Conservation (phyloP, 2,888 invertebrate species). For the Gortyna flavago region DNA sequence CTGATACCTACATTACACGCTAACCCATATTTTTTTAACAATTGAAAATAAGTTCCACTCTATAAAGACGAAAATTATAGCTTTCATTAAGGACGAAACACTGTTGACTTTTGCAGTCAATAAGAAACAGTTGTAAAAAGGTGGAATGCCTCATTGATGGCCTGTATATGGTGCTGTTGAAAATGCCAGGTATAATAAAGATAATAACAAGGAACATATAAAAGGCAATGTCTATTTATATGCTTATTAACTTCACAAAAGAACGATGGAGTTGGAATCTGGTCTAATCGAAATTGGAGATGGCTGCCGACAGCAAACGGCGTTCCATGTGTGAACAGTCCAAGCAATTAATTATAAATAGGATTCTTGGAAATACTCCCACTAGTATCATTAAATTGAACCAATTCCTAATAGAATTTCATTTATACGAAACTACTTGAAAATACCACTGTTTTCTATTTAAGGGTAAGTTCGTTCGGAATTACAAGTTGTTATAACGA, state of each 20-base stretch:
- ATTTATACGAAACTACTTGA: conserved; percentile 46
- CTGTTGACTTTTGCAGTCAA: conserved; percentile 67
- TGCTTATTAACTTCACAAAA: conserved; percentile 64
- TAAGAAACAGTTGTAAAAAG: conserved; percentile 68
- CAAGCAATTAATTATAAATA: conserved; percentile 41
- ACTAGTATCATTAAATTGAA: conserved; percentile 41
- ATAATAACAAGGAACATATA: conserved; percentile 69
- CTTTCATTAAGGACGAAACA: conserved; percentile 64
- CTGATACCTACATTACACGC: conserved; percentile 58
- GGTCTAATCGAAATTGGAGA: conserved; percentile 57
- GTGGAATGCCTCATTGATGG: conserved; percentile 60
- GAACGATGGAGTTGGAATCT: conserved; percentile 54
- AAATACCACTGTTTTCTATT: conserved; percentile 52
- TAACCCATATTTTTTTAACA: conserved; percentile 70
- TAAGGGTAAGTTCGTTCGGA: conserved; percentile 52
- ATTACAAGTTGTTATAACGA: conserved; percentile 65
- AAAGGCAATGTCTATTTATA: conserved; percentile 69
- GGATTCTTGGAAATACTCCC: conserved; percentile 29
- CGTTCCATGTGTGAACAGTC: conserved; percentile 45
- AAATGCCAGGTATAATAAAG: conserved; percentile 64
- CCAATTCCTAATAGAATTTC: conserved; percentile 54
- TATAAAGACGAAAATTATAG: conserved; percentile 71
- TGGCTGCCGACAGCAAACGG: conserved; percentile 29
- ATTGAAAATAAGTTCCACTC: conserved; percentile 51
- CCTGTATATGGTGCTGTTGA: conserved; percentile 65